Percentiles rank a stretch among this genome's conserved stretches.
Conservation (phyloP, 2,797 vertebrate species). For the Chromobotia macracanthus region DNA sequence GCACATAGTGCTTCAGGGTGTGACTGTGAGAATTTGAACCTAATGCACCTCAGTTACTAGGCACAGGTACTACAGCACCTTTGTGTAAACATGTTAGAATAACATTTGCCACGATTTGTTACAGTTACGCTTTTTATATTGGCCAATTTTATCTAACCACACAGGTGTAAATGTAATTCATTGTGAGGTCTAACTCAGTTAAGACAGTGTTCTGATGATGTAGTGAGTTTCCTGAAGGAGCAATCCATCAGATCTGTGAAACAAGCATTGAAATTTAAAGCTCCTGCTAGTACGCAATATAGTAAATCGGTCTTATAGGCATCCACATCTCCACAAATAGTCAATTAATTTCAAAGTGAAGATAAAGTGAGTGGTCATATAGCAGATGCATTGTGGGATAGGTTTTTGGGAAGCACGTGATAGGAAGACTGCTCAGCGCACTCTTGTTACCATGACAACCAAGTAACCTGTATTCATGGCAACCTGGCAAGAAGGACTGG, state of each 20-base stretch:
- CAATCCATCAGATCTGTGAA: constrained; percentile 7
- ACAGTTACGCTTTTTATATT: neutral
- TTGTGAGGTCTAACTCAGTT: constrained; percentile 29
- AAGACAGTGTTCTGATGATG: constrained; percentile 33
- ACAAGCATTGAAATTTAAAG: constrained; percentile 21
- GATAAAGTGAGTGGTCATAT: constrained; percentile 16
- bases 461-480: constrained; percentile 21
- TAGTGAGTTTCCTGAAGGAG: constrained; percentile 30
- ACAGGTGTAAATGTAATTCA: constrained; percentile 31
- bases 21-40: neutral
- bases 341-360: constrained; percentile 15
- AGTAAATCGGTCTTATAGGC: constrained; percentile 28
- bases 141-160: constrained; percentile 6
- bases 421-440: constrained; percentile 55
- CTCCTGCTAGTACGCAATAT: constrained; percentile 9
- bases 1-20: too few species aligned
- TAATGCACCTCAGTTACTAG: too few species aligned
- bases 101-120: neutral
- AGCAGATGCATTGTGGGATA: constrained; percentile 48
- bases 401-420: constrained; percentile 52
- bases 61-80: neutral
- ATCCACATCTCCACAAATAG: constrained; percentile 28
- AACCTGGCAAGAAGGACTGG: constrained; percentile 21
- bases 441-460: constrained; percentile 52
- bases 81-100: neutral